phyloP scores from a whole-genome alignment of 1,140 invertebrate species.

The Bactericera cockerelli region DNA sequence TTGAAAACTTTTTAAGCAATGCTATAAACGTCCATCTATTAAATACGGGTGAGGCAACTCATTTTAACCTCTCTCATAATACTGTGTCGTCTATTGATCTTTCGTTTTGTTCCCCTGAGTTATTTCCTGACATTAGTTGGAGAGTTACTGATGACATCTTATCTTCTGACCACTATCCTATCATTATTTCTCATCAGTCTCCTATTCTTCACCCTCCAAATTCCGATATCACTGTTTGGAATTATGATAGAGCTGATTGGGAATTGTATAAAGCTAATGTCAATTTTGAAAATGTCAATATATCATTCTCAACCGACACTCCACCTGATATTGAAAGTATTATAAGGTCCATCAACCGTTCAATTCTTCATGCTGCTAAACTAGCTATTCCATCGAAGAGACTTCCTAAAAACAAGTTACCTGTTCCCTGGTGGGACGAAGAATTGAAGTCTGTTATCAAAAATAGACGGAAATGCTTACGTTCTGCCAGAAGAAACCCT shows the following conservation, averaged over 20 bases:
- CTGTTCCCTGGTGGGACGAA: constrained; percentile 1
- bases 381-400: not conserved
- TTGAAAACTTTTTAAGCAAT: constrained; percentile 13
- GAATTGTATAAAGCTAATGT: no score
- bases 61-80: not conserved
- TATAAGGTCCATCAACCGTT: not conserved
- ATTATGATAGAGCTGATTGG: no score
- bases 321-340: not conserved
- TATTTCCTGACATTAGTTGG: constrained; percentile 3
- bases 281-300: no score
- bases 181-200: not conserved
- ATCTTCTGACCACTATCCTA: constrained; percentile 9
- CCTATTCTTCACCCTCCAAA: no score
- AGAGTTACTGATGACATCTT: not conserved
- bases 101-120: not conserved
- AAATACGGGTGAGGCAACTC: not conserved
- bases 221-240: no score
- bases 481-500: not conserved
- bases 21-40: not conserved
- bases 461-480: not conserved
- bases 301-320: not conserved
- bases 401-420: not conserved
- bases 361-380: not conserved
- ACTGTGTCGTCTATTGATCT: constrained; percentile 7
- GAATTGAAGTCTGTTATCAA: not conserved